Evolutionary conservation across 2,888 invertebrate genomes (phyloP), one percentile per base, ranked within the genome.

Genomic region (Helleia helle): DNA sequence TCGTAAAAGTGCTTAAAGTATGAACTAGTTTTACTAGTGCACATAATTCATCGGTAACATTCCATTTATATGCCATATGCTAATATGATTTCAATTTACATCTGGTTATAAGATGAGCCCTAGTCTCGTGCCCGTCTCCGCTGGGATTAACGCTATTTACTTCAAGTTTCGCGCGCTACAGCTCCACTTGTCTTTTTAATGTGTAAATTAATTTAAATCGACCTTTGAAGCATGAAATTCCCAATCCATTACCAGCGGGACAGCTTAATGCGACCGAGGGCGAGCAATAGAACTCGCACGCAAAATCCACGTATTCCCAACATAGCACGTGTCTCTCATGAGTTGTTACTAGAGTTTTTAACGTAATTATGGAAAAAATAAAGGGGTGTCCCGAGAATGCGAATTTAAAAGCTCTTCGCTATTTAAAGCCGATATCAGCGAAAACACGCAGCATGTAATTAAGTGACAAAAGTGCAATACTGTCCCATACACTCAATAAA

Each of bases 181-280:
- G 54, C 58, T 56, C 55, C 58, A 68, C 69, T 72, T 68, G 58
- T 71, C 68, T 67, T 68, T 71, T 68, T 69, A 72, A 72, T 70
- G 73, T 74, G 59, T 75, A 73, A 76, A 80, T 81, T 79, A 80
- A 80, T 80, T 80, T 72, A 70, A 71, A 71, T 65, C 69, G 68
- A 74, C 72, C 71, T 71, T 71, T 67, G 65, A 54, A 65, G 67
- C 68, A 65, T 70, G 67, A 76, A 74, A 81, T 79, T 72, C 79
- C 63, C 66, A 69, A 77, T 76, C 66, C 75, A 76, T 79, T 80
- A 73, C 62, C 24, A 45, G 43, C 43, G 48, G 53, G 76, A 81
- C 79, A 77, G 72, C 62, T 73, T 76, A 77, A 77, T 77, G 71
- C 60, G 62, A 47, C 46, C 46, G 44, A 51, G 47, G 51, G 47